phyloP scores from a whole-genome alignment of 2,113 vertebrate species.

The Progne subis region DNA sequence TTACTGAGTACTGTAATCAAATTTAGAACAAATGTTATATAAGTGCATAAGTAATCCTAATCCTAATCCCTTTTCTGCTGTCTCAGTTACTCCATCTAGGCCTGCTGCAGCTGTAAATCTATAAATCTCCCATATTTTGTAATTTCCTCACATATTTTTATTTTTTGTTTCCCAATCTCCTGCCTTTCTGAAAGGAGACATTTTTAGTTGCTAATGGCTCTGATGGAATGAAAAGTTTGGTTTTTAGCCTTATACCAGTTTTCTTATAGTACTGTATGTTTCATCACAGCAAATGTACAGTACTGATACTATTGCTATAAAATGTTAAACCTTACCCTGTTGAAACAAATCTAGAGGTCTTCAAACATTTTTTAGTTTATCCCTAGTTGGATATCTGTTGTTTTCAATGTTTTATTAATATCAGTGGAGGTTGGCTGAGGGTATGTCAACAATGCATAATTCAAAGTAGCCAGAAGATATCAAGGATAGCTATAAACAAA shows the following conservation, averaged over 20 bases:
- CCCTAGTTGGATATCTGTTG: background rate
- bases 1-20: constrained; percentile 49
- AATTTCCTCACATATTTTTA: background rate
- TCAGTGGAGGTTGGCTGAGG: background rate
- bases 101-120: constrained; percentile 38
- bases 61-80: constrained; percentile 51
- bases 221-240: background rate
- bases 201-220: background rate
- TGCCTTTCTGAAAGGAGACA: background rate
- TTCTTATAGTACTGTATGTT: background rate
- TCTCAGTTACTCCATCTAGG: constrained; percentile 40
- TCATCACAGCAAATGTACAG: background rate
- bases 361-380: background rate
- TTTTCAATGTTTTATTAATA: background rate
- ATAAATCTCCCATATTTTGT: constrained; percentile 47
- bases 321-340: background rate
- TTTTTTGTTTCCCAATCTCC: background rate
- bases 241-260: background rate
- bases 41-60: constrained; percentile 43
- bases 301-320: background rate
- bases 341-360: background rate
- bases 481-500: background rate
- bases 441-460: background rate
- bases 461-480: background rate
- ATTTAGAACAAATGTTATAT: constrained; percentile 35